Base-by-base conservation (phyloP, 2,888 invertebrate genomes). In the Julus scandinavius region DNA sequence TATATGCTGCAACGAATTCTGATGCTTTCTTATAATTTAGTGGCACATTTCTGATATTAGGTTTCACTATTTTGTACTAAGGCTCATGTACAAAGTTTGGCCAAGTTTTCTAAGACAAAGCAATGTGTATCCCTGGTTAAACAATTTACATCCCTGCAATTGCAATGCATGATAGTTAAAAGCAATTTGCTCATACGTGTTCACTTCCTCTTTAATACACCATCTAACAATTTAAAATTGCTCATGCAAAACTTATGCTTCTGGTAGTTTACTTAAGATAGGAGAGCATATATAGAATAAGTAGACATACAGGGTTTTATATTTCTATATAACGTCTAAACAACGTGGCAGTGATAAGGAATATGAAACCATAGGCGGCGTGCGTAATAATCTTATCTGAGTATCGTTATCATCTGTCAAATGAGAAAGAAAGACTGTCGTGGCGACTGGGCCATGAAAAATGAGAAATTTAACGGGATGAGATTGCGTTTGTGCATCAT, bases 391-490 rank as follows among this genome's bases (percentile, higher is more conserved):
- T 72, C 72, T 72, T 72, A 72, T 72, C 72, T 29, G 72, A 29
- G 72, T 72, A 72, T 72, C 72, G 72, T 72, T 72, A 72, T 72
- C 72, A 72, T 72, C 72, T 72, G 72, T 72, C 72, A 72, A 72
- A 72, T 72, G 72, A 72, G 72, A 72, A 72, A 72, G 72, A 72
- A 72, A 72, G 72, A 72, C 29, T 29, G 72, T n/a, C 72, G 72
- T 54, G n/a, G 72, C 72, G 72, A 29, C 72, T 72, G 72, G 72
- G 72, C 72, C 72, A 72, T 72, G 72, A 72, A 72, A 72, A 72
- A 72, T 72, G 72, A 72, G 72, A 72, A 72, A 72, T 72, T 72
- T 72, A 72, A 72, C 72, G 72, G 72, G 72, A 72, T 72, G 72
- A 72, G 72, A 72, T 72, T 72, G 72, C 72, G 72, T 72, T 72